Conservation (phyloP, 2,113 vertebrate species). For the Phrynocephalus versicolor region DNA sequence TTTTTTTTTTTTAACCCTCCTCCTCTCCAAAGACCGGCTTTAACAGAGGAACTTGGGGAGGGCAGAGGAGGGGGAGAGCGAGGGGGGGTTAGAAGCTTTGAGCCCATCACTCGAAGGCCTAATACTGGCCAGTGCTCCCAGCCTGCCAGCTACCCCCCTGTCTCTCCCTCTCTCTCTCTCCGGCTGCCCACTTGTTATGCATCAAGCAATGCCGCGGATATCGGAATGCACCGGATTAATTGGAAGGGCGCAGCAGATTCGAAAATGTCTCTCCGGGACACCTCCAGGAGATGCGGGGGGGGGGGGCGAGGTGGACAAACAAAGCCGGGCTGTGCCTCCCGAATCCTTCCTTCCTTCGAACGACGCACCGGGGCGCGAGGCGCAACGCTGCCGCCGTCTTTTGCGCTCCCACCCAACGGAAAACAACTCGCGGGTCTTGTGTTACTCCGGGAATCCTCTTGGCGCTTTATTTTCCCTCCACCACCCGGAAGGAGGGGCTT, state of each 20-base stretch:
- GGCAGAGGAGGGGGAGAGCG: conserved; percentile 38
- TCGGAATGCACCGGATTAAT: conserved; percentile 98
- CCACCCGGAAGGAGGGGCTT: conserved; percentile 62
- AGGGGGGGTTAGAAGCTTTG: conserved; percentile 60
- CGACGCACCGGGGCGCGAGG: no score
- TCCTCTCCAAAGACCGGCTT: conserved; percentile 84
- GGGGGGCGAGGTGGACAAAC: no score
- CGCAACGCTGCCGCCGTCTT: no score
- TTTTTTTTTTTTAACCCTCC: conserved; percentile 71
- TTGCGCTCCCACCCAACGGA: no score
- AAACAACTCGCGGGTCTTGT: conserved; percentile 99
- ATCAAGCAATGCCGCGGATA: conserved; percentile 91
- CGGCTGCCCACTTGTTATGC: conserved; percentile 89
- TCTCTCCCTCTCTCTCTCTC: conserved; percentile 21
- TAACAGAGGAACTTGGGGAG: conserved; percentile 95
- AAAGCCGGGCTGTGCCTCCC: conserved; percentile 91
- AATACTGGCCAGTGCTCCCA: conserved; percentile 1
- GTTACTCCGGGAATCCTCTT: conserved; percentile 58
- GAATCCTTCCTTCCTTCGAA: conserved; percentile 77
- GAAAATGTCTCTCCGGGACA: no score
- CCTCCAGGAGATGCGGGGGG: conserved; percentile 93
- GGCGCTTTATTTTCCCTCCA: background rate
- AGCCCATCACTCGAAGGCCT: conserved; percentile 81
- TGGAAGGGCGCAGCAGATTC: conserved; percentile 99
- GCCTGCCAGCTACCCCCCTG: conserved; percentile 72